Evolutionary conservation across 2,797 vertebrate species (phyloP), one percentile per base, ranked within the genome.

Genomic region (Adrianichthys oophorus): DNA sequence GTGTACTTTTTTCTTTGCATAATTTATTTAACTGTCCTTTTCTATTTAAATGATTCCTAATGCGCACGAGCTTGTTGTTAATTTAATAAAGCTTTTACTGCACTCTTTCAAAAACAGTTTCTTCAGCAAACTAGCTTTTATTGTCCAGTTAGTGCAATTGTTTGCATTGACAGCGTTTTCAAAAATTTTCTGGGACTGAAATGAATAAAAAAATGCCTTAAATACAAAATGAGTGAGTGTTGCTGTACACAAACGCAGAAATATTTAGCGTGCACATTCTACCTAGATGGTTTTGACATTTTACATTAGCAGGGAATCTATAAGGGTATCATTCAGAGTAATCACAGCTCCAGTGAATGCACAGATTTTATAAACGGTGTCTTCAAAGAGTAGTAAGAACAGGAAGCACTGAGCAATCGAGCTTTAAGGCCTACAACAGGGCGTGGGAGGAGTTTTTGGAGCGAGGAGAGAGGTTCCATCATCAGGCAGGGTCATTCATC

Each of bases 341-440:
- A 26, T 26, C 7, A 7, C 26, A 26, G 26, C 26, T 26, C 26
- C 26, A 5, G 26, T 26, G 24, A 26, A 1, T 19, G 19, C 24
- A 26, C 24, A 26, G 24, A 5, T 32, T 10, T 32, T 32, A 32
- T 37, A 58, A 52, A 49, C 46, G 23, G 13, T 19, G 17, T 23
- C 26, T 61, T 24, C 60, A 51, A 61, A 52, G 68, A 5, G 13
- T 48, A 65, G 56, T 16, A 32, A 14, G 21, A 24, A 61, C 18
- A 42, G 23, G 48, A 56, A 58, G 17, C 45, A 65, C 63, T 67
- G 17, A 43, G 46, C 24, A 71, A 32, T 52, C 21, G 16, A 76
- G 40, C 24, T 76, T 74, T 84, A 84, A 89, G 82, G 85, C 82
- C 74, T 85, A 81, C 55, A 70, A 61, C 54, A 69, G 61, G 29